phyloP scores from a whole-genome alignment of 2,888 invertebrate species.

The Argyresthia albistria region DNA sequence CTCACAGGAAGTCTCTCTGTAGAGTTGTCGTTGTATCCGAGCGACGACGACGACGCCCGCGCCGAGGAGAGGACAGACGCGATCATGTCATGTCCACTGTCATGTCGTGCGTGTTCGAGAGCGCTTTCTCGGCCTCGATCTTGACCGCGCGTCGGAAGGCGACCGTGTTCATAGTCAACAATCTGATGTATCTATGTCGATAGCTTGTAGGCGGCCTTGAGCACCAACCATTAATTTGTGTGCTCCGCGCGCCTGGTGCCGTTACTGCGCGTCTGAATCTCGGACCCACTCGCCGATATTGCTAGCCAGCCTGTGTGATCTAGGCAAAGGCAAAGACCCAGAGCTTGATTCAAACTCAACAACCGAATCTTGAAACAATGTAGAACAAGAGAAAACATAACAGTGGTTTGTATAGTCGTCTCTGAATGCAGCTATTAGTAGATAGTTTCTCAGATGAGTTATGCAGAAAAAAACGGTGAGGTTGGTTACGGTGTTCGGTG shows the following conservation, averaged over 20 bases:
- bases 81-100: not conserved
- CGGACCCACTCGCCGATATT: constrained; percentile 39
- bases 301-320: not conserved
- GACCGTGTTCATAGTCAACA: constrained; percentile 61
- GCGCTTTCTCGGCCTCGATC: constrained; percentile 64
- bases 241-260: constrained; percentile 59
- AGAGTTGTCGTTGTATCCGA: too few species aligned
- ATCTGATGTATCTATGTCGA: constrained; percentile 68
- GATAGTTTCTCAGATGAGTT: constrained; percentile 2
- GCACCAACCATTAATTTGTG: constrained; percentile 65
- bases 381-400: constrained; percentile 2
- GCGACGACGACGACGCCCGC: too few species aligned
- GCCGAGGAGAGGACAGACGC: too few species aligned
- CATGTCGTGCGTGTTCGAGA: constrained; percentile 13
- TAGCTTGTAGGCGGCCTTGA: constrained; percentile 69
- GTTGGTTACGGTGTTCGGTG: constrained; percentile 10
- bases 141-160: constrained; percentile 48
- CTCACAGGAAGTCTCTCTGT: too few species aligned
- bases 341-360: not conserved
- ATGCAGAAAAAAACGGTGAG: constrained; percentile 4
- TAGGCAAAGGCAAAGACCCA: not conserved
- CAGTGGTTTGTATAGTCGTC: not conserved
- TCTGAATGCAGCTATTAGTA: constrained; percentile 1
- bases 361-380: not conserved
- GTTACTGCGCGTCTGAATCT: constrained; percentile 58